Percentiles rank a stretch among this genome's conserved stretches.
Evolutionary conservation across 2,797 vertebrate species (phyloP).

Genomic region (Pseudocheirus occidentalis): DNA sequence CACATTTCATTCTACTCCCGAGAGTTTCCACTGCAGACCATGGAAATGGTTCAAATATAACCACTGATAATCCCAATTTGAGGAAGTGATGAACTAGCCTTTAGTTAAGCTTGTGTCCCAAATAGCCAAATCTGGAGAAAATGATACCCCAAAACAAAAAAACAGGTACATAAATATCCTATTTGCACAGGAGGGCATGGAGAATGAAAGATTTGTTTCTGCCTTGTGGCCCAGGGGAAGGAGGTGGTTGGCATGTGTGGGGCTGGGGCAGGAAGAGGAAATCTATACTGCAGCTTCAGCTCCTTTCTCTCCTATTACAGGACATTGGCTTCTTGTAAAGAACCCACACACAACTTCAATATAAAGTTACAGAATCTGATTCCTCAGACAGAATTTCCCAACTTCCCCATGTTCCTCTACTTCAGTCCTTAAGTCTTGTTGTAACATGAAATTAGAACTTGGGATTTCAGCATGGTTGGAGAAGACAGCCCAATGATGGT

Average conservation of each 20-base stretch:
- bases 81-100: background rate
- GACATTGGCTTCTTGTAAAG: slow-evolving; percentile 16
- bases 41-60: background rate
- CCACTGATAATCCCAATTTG: background rate
- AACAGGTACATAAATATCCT: background rate
- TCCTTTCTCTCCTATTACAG: slow-evolving; percentile 51
- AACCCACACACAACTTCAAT: background rate
- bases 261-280: background rate
- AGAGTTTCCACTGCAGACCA: background rate
- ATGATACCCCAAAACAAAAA: background rate
- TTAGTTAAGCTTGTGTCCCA: background rate
- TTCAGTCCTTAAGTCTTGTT: background rate
- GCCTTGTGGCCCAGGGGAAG: background rate
- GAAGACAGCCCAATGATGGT: background rate
- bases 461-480: background rate
- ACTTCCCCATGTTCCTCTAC: background rate
- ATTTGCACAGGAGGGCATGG: background rate
- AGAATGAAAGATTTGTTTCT: background rate
- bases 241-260: background rate
- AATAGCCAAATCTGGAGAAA: background rate
- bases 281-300: background rate
- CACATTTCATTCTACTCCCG: background rate
- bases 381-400: slow-evolving; percentile 23
- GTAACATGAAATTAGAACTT: background rate
- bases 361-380: slow-evolving; percentile 35